Evolutionary conservation across 37 sponge, comb jelly and placozoan genomes (phyloP).

Genomic region (Chondrilla cf. caribensis): DNA sequence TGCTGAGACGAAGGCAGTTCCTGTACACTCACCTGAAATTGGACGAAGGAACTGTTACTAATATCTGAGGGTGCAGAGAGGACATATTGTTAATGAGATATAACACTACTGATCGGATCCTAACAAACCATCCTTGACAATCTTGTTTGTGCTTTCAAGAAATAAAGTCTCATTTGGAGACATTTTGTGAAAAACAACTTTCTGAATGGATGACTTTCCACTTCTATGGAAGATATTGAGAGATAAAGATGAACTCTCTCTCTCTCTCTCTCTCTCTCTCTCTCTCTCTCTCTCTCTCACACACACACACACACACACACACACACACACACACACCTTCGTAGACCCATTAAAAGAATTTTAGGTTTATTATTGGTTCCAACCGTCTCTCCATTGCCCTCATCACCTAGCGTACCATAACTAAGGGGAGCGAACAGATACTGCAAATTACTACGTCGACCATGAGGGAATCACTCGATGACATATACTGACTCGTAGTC

Average conservation of each 20-base stretch:
- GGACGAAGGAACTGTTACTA: constrained; percentile 91
- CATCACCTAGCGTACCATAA: constrained; percentile 68
- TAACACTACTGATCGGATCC: too few relatives aligned
- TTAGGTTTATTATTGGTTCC: constrained; percentile 69
- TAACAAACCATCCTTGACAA: constrained; percentile 77
- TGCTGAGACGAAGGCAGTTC: too few relatives aligned
- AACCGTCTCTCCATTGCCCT: constrained; percentile 36
- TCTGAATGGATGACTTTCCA: constrained; percentile 95
- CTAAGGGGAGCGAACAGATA: constrained; percentile 3
- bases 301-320: background rate
- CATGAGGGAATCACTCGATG: background rate
- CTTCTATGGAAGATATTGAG: constrained; percentile 39
- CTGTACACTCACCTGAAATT: constrained; percentile 85
- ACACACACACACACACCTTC: constrained; percentile 50
- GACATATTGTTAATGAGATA: too few relatives aligned
- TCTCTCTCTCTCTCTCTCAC: background rate
- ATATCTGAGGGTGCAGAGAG: constrained; percentile 66
- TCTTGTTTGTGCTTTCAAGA: constrained; percentile 96
- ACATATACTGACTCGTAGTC: constrained; percentile 66
- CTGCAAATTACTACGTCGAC: background rate
- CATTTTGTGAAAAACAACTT: constrained; percentile 98
- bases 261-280: background rate
- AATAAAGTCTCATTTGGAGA: constrained; percentile 97
- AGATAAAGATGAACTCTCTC: background rate
- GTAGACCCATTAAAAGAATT: constrained; percentile 86